These are phyloP conservation scores for Athripsodes cinereus DNA, from an alignment of 2,888 invertebrate genomes.

Conservation along the genomic window DNA sequence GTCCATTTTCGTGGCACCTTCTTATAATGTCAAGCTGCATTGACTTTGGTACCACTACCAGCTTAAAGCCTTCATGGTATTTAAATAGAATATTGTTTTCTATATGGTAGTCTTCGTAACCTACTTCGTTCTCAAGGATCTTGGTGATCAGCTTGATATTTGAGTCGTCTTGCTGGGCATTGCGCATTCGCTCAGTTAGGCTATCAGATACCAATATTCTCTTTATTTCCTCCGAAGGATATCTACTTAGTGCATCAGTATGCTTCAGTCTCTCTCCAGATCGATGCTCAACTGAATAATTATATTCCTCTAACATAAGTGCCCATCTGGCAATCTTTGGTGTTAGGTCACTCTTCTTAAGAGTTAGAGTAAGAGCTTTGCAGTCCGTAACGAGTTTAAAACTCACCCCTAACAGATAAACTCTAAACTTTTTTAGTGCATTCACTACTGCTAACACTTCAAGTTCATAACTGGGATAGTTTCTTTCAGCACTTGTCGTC, in stretches of 20 bases:
- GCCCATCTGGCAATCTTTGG: slow-evolving; percentile 33
- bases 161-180: neutral
- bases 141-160: neutral
- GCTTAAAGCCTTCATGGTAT: neutral
- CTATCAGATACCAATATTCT: slow-evolving; percentile 1
- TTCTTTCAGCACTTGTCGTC: slow-evolving; percentile 28
- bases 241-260: slow-evolving; percentile 32
- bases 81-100: neutral
- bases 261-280: slow-evolving; percentile 31
- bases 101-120: neutral
- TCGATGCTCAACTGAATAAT: slow-evolving; percentile 31
- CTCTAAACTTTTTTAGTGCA: slow-evolving; percentile 30
- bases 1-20: slow-evolving; percentile 1
- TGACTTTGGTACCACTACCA: neutral
- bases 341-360: slow-evolving; percentile 30
- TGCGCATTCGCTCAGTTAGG: neutral
- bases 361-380: slow-evolving; percentile 29
- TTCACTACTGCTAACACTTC: slow-evolving; percentile 32
- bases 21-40: neutral
- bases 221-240: slow-evolving; percentile 17
- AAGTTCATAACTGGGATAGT: slow-evolving; percentile 34
- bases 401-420: slow-evolving; percentile 29
- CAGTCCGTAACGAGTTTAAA: slow-evolving; percentile 31
- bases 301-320: slow-evolving; percentile 31
- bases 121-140: neutral